phyloP scores from a whole-genome alignment of 2,113 vertebrate genomes.

The Pyxicephalus adspersus region DNA sequence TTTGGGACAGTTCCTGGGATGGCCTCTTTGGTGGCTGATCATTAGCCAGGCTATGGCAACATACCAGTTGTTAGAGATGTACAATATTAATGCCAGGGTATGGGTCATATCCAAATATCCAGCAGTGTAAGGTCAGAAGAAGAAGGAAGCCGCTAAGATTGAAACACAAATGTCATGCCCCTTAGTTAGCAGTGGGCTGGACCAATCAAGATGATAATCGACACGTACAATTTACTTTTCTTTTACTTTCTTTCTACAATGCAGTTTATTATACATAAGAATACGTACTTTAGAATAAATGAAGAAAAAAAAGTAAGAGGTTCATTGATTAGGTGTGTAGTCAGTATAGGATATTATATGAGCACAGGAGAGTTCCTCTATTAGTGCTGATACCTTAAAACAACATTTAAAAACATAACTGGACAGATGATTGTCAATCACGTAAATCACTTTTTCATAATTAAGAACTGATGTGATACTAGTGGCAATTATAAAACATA shows the following conservation, averaged over 20 bases:
- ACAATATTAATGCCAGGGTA: too few relatives aligned
- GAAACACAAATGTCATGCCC: too few relatives aligned
- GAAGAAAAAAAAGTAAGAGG: background rate
- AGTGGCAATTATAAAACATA: constrained; percentile 55
- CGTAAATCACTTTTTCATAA: constrained; percentile 51
- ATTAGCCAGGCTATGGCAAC: too few relatives aligned
- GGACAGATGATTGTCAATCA: constrained; percentile 46
- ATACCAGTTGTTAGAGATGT: too few relatives aligned
- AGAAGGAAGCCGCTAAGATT: too few relatives aligned
- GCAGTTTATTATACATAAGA: background rate
- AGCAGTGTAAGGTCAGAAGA: too few relatives aligned
- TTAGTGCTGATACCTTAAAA: constrained; percentile 22
- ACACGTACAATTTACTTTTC: too few relatives aligned
- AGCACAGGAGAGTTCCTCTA: background rate
- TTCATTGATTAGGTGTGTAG: background rate
- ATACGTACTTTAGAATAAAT: background rate
- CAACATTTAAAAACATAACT: constrained; percentile 15
- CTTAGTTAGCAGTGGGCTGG: too few relatives aligned
- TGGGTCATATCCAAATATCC: too few relatives aligned
- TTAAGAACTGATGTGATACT: constrained; percentile 48
- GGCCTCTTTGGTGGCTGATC: too few relatives aligned
- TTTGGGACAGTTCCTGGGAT: too few relatives aligned
- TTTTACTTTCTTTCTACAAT: background rate
- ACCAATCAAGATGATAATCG: too few relatives aligned
- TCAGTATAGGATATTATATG: background rate